These are phyloP conservation scores for Globodera rostochiensis DNA, from an alignment of 1,140 invertebrate genomes.

Conservation along the genomic window DNA sequence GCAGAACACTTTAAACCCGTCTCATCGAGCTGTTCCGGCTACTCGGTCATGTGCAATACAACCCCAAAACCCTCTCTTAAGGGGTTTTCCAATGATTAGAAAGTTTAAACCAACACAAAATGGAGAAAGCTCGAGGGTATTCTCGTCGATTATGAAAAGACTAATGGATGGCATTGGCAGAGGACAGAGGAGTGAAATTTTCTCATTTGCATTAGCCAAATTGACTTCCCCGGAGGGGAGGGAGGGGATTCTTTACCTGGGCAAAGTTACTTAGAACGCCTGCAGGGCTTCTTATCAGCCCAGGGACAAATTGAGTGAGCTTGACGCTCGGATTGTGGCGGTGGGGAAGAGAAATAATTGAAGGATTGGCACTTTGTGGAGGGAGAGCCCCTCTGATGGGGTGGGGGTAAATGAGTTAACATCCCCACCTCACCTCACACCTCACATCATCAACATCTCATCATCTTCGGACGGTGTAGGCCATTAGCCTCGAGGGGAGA, in stretches of 20 bases:
- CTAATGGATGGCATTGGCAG: background rate
- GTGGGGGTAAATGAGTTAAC: background rate
- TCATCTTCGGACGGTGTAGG: background rate
- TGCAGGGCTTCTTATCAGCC: background rate
- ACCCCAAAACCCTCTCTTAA: no score
- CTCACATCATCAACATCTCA: background rate
- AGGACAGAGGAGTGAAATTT: background rate
- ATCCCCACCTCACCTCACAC: background rate
- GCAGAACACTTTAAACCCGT: no score
- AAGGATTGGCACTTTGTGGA: background rate
- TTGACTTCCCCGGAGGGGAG: background rate
- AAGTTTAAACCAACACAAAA: no score
- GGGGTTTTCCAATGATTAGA: no score
- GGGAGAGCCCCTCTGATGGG: no score
- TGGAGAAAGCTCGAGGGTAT: no score
- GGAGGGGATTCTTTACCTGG: background rate
- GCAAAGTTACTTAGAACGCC: background rate
- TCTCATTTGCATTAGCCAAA: conserved; percentile 1
- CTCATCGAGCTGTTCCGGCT: no score
- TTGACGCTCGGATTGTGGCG: no score
- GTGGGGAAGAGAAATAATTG: background rate
- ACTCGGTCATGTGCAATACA: no score
- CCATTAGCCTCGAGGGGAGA: background rate
- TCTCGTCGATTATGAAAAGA: background rate
- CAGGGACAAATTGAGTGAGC: background rate